Evolutionary conservation across 2,888 invertebrate species (phyloP).

Genomic region (Micoletzkya japonica): DNA sequence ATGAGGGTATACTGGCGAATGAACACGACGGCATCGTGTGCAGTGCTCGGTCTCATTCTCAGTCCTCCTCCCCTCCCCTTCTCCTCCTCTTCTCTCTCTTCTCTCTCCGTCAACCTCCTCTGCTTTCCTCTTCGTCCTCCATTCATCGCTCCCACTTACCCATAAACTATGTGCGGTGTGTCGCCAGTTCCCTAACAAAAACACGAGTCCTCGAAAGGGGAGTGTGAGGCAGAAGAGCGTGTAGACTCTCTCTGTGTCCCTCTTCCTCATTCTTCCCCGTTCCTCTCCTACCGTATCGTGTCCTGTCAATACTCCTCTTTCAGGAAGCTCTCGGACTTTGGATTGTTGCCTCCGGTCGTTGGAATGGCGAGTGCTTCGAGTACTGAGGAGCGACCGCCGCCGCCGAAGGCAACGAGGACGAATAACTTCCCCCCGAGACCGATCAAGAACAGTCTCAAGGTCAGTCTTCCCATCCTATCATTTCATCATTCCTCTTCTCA

Average conservation of each 20-base stretch:
- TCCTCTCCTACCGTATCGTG: too few relatives aligned
- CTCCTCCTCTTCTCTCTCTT: background rate
- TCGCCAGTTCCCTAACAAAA: too few relatives aligned
- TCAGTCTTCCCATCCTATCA: background rate
- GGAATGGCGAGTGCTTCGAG: background rate
- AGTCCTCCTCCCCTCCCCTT: background rate
- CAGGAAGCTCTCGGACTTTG: constrained; percentile 27
- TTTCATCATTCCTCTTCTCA: background rate
- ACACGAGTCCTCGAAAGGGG: too few relatives aligned
- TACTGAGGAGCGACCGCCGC: background rate
- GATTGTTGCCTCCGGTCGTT: constrained; percentile 16
- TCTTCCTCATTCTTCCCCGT: too few relatives aligned
- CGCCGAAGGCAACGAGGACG: background rate
- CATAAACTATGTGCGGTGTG: too few relatives aligned
- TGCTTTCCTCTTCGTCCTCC: background rate
- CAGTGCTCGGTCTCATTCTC: too few relatives aligned
- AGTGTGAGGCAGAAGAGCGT: background rate
- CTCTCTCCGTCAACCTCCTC: background rate
- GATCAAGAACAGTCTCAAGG: constrained; percentile 21
- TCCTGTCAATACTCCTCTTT: too few relatives aligned
- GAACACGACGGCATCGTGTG: too few relatives aligned
- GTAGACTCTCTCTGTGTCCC: background rate
- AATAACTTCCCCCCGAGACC: constrained; percentile 6
- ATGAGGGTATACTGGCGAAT: too few relatives aligned
- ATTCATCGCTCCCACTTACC: background rate